Conservation (phyloP, 2,113 vertebrate species). For the Xiphorhynchus elegans region DNA sequence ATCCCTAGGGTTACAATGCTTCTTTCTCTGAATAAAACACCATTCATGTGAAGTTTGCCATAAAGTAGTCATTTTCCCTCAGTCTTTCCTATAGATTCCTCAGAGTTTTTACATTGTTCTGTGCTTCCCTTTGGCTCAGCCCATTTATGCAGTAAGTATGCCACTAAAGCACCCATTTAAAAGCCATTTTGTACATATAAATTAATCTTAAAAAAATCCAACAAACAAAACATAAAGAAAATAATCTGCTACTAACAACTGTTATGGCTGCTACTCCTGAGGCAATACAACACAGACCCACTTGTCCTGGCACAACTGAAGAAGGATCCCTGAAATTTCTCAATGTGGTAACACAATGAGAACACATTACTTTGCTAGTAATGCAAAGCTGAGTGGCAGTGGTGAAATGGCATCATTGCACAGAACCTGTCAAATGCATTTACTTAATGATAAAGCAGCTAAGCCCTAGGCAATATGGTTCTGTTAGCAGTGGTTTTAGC, state of each 20-base stretch:
- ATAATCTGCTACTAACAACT: not conserved
- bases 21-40: not conserved
- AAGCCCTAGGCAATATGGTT: not conserved
- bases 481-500: not conserved
- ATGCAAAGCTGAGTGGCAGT: not conserved
- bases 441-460: not conserved
- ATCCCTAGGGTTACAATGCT: not conserved
- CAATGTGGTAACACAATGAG: not conserved
- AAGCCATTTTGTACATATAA: constrained; percentile 10
- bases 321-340: not conserved
- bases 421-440: constrained; percentile 14
- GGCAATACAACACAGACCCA: not conserved
- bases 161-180: constrained; percentile 4
- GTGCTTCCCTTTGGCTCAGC: not conserved
- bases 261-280: not conserved
- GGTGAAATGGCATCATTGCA: not conserved
- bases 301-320: not conserved
- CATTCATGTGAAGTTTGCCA: not conserved
- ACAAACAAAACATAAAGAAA: not conserved
- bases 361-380: not conserved
- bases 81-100: not conserved
- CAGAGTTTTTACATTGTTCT: not conserved
- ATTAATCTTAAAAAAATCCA: not conserved
- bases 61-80: not conserved
- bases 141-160: not conserved